Base-by-base conservation (phyloP, 2,797 vertebrate species). In the Rhinoraja longicauda region DNA sequence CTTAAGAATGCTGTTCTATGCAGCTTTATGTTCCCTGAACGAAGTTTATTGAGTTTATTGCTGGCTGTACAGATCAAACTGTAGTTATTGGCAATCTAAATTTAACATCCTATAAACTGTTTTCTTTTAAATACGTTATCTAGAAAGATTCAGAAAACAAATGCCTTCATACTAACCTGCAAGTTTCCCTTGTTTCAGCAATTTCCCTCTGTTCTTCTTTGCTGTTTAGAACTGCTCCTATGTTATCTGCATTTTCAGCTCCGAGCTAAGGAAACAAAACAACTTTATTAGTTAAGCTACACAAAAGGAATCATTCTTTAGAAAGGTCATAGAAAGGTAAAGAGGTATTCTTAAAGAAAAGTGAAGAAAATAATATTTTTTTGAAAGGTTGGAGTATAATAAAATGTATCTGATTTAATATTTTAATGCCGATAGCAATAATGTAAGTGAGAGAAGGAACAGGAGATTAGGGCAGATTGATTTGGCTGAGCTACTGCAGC, bases 201-300 rank as follows among this genome's bases (percentile, higher is more conserved):
- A 99, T 99, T 94, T 99, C 98, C 81, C 98, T 98, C 93, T 98
- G 97, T 78, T 99, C 99, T 94, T 99, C 98, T 94, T 98, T 99
- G 93, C 98, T 99, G 95, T 99, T 98, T 0, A 99, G 95, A 82
- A 99, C 97, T 24, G 98, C 98, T 1, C 99, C 99, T 17, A 99
- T 99, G 75, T 98, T 98, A 94, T 99, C 99, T 0, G 99, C 98
- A 93, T 96, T 99, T 93, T 99, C 98, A 26, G 99, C 98, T 94
- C 99, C 99, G 93, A 99, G 59, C 99, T 99, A 95, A 29, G 90
- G 73, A 93, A 57, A 17, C 26, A 8, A 75, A 53, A 53, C 12
- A 13, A 73, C 5, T 26, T 67, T 45, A 75, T 92, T 75, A 72
- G 21, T 90, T 70, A 67, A 17, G n/a, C 39, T 93, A 13, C 75